A percentile compares a stretch with the other conserved stretches of the same genome.
These are phyloP conservation scores for Montipora capricornis DNA, from an alignment of 64 coral and sea anemone genomes.

Conservation along the genomic window DNA sequence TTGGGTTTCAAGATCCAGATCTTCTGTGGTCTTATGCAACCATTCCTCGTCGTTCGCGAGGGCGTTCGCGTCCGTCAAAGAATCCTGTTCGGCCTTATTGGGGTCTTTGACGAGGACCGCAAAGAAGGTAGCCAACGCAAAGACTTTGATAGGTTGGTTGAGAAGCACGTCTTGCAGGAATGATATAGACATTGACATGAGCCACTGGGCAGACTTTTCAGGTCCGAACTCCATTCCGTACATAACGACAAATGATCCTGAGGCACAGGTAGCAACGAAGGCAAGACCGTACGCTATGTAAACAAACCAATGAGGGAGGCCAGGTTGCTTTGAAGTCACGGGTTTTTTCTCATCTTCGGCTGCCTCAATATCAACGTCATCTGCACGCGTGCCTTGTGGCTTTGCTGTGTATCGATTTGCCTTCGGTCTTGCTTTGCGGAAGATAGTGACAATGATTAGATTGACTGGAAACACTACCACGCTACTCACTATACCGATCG, in stretches of 20 bases:
- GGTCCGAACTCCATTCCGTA: constrained; percentile 78
- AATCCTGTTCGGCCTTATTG: constrained; percentile 50
- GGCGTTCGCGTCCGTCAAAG: neutral
- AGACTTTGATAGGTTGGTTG: constrained; percentile 50
- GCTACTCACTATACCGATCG: constrained; percentile 66
- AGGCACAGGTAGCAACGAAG: constrained; percentile 13
- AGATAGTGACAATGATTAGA: constrained; percentile 64
- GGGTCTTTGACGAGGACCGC: constrained; percentile 68
- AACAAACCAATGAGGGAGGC: constrained; percentile 60
- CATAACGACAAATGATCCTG: constrained; percentile 69
- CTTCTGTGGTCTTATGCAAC: constrained; percentile 60
- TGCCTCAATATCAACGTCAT: constrained; percentile 6
- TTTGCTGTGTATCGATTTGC: neutral
- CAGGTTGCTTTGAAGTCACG: neutral
- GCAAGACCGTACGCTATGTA: constrained; percentile 71
- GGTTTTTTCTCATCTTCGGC: neutral
- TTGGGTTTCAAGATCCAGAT: constrained; percentile 37
- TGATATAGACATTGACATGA: constrained; percentile 57
- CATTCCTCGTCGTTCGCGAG: constrained; percentile 79
- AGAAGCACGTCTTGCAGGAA: constrained; percentile 44
- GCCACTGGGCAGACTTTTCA: constrained; percentile 77
- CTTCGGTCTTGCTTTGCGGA: constrained; percentile 23
- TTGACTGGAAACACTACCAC: constrained; percentile 70
- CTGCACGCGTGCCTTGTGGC: neutral
- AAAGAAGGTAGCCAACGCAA: constrained; percentile 23